These are phyloP conservation scores for Candoia aspera DNA, from an alignment of 2,113 vertebrate genomes.

Conservation along the genomic window DNA sequence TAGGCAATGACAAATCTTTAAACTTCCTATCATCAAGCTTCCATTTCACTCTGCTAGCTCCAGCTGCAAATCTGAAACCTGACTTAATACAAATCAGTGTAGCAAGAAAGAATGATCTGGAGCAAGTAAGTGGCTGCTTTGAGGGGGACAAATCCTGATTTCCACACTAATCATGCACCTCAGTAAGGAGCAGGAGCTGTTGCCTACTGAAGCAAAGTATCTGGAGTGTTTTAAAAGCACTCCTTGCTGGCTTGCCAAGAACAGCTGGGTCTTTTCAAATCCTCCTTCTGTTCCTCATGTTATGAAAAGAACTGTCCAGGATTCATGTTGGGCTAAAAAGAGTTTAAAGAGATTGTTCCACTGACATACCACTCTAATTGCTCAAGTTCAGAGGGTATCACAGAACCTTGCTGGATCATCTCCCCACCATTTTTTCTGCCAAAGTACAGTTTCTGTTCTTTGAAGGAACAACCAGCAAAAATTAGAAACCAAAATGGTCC, in stretches of 20 bases:
- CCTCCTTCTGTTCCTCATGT: slow-evolving; percentile 10
- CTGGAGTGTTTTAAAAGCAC: slow-evolving; percentile 32
- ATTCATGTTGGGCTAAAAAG: not conserved
- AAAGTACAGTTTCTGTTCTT: not conserved
- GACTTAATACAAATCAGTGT: not conserved
- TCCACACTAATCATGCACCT: slow-evolving; percentile 1
- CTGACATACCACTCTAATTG: not conserved
- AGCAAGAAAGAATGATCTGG: not conserved
- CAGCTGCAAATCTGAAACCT: not conserved
- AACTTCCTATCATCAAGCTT: not conserved
- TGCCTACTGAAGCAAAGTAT: slow-evolving; percentile 11
- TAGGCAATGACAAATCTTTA: not conserved
- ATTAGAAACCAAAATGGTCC: not conserved
- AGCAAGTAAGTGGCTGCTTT: not conserved
- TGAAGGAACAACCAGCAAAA: not conserved
- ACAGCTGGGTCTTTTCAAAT: slow-evolving; percentile 1
- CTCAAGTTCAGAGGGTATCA: not conserved
- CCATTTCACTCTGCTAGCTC: not conserved
- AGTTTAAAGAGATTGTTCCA: not conserved
- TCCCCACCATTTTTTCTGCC: accelerated
- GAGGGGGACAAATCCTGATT: slow-evolving; percentile 13
- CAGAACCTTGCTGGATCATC: not conserved
- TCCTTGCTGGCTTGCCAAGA: not conserved
- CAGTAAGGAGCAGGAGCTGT: slow-evolving; percentile 22
- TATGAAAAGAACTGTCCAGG: not conserved